A percentile compares a stretch with the other conserved stretches of the same genome.
phyloP scores from a whole-genome alignment of 2,888 invertebrate species.

The Amblyjoppa fuscipennis region DNA sequence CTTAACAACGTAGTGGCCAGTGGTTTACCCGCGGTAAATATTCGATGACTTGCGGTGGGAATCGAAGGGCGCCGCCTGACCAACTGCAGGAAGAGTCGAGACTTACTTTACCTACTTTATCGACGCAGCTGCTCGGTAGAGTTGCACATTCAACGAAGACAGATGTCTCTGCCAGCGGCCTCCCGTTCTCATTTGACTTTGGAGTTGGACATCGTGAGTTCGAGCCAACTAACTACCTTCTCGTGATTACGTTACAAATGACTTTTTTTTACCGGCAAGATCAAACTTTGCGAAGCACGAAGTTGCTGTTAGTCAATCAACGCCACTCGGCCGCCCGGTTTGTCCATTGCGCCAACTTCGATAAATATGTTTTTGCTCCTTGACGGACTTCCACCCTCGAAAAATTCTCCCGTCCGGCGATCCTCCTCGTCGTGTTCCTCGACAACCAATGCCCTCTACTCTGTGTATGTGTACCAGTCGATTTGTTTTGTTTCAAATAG shows the following conservation, averaged over 20 bases:
- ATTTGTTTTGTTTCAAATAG: conserved; percentile 54
- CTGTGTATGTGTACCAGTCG: conserved; percentile 1
- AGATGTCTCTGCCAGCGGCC: conserved; percentile 31
- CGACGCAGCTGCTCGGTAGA: neutral
- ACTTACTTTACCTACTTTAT: neutral
- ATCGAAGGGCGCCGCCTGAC: neutral
- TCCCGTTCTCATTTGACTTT: neutral
- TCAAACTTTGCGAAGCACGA: neutral
- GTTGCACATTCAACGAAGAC: neutral
- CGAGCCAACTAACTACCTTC: neutral
- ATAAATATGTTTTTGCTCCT: conserved; percentile 8
- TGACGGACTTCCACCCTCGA: conserved; percentile 21
- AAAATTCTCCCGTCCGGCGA: conserved; percentile 38
- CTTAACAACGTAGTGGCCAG: neutral
- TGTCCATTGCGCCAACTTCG: conserved; percentile 2
- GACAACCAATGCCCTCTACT: neutral
- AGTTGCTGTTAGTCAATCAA: conserved; percentile 21
- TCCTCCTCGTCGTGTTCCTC: conserved; percentile 30
- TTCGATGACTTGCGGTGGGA: neutral
- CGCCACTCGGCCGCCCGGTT: neutral
- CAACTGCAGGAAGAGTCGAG: neutral
- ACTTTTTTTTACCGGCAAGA: neutral
- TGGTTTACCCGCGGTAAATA: neutral
- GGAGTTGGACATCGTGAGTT: neutral
- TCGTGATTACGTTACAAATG: neutral